These are phyloP conservation scores for Oryctes rhinoceros DNA, from an alignment of 1,140 invertebrate species.

Conservation along the genomic window DNA sequence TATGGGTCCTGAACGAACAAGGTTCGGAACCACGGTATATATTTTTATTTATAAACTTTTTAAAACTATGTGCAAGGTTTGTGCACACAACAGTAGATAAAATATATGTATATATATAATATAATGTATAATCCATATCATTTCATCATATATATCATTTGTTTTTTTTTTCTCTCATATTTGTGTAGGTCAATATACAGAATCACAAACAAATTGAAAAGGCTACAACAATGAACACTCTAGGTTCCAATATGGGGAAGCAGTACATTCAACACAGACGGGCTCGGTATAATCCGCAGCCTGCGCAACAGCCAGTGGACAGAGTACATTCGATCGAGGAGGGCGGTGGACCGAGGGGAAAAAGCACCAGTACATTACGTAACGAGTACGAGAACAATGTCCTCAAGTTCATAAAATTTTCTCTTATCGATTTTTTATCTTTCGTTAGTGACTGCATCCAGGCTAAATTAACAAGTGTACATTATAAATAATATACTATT, in stretches of 20 bases:
- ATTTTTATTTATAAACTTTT: constrained; percentile 46
- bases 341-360: constrained; percentile 53
- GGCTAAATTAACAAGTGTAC: constrained; percentile 61
- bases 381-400: constrained; percentile 43
- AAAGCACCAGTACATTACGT: constrained; percentile 57
- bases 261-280: constrained; percentile 57
- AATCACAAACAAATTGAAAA: constrained; percentile 60
- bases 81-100: constrained; percentile 63
- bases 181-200: constrained; percentile 58
- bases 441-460: constrained; percentile 58
- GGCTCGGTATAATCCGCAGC: constrained; percentile 32
- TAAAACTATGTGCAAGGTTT: constrained; percentile 61
- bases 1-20: constrained; percentile 41
- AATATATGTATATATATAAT: constrained; percentile 59
- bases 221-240: constrained; percentile 61
- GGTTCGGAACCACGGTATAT: constrained; percentile 47
- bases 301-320: constrained; percentile 53
- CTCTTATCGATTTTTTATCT: neutral
- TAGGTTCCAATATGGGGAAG: constrained; percentile 59
- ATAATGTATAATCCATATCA: constrained; percentile 58
- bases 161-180: constrained; percentile 43
- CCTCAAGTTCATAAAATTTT: constrained; percentile 36
- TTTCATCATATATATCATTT: constrained; percentile 55
- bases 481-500: constrained; percentile 60
- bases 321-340: constrained; percentile 57